Percentiles rank a stretch among this genome's conserved stretches.
phyloP scores from a whole-genome alignment of 1,140 invertebrate genomes.

The Drosophila arawakana region DNA sequence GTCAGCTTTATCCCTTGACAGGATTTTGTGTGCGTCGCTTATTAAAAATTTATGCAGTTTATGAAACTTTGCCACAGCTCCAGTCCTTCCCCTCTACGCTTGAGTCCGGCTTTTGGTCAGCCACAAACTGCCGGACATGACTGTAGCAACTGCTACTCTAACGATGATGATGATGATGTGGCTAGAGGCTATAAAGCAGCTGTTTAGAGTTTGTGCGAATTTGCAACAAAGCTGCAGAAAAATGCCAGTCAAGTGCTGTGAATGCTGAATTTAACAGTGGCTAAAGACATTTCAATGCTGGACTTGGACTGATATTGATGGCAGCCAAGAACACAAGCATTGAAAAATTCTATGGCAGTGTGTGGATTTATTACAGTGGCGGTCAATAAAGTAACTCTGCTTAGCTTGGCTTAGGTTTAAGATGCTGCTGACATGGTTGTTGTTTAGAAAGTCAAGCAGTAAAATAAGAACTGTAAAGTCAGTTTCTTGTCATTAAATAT shows the following conservation, averaged over 20 bases:
- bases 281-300: not conserved
- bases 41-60: constrained; percentile 79
- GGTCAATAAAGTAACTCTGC: no score
- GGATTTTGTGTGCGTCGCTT: constrained; percentile 64
- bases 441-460: no score
- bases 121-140: constrained; percentile 44
- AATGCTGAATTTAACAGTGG: not conserved
- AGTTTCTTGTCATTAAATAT: no score
- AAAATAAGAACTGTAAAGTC: no score
- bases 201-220: constrained; percentile 44
- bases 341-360: not conserved
- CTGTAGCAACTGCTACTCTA: constrained; percentile 12
- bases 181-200: constrained; percentile 53
- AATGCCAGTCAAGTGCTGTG: constrained; percentile 9
- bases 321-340: not conserved
- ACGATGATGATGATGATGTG: constrained; percentile 51
- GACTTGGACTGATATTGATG: not conserved
- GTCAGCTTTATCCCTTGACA: constrained; percentile 39
- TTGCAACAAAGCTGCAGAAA: constrained; percentile 38
- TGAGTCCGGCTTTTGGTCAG: not conserved
- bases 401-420: no score
- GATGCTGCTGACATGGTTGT: no score
- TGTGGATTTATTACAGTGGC: constrained; percentile 1
- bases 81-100: not conserved
- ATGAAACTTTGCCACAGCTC: constrained; percentile 49